Percentiles rank a stretch among this genome's conserved stretches.
These are phyloP conservation scores for Sitophilus oryzae DNA, from an alignment of 1,140 invertebrate genomes.

Conservation along the genomic window DNA sequence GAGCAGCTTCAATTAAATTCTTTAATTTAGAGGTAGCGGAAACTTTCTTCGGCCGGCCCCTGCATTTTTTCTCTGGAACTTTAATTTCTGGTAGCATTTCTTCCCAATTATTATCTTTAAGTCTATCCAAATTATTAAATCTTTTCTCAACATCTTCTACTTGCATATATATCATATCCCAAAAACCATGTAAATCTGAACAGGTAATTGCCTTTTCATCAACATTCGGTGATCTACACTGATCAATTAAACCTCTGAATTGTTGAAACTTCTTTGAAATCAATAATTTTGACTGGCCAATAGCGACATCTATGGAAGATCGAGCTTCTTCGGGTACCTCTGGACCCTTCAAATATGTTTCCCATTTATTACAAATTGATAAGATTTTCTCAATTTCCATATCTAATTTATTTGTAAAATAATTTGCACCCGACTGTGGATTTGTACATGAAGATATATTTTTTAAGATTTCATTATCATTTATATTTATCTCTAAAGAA, in stretches of 20 bases:
- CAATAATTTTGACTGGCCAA: constrained; percentile 63
- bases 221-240: constrained; percentile 52
- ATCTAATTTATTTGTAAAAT: constrained; percentile 50
- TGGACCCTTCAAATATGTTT: constrained; percentile 28
- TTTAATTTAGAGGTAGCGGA: constrained; percentile 18
- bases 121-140: constrained; percentile 48
- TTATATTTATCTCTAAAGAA: not conserved
- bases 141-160: constrained; percentile 49
- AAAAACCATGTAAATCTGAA: constrained; percentile 68
- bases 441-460: constrained; percentile 18
- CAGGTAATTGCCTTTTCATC: constrained; percentile 51
- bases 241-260: constrained; percentile 56
- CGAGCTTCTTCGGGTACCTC: constrained; percentile 45
- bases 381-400: constrained; percentile 47
- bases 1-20: constrained; percentile 28
- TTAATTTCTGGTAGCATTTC: constrained; percentile 40
- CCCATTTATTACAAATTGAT: constrained; percentile 30
- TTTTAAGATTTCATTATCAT: not conserved
- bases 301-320: constrained; percentile 58
- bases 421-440: constrained; percentile 36
- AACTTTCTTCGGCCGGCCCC: constrained; percentile 13
- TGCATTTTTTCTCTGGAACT: constrained; percentile 7
- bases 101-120: constrained; percentile 50
- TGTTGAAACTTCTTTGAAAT: constrained; percentile 63
- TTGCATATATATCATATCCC: constrained; percentile 68